Evolutionary conservation across 2,797 vertebrate species (phyloP).

Genomic region (Allobates femoralis): DNA sequence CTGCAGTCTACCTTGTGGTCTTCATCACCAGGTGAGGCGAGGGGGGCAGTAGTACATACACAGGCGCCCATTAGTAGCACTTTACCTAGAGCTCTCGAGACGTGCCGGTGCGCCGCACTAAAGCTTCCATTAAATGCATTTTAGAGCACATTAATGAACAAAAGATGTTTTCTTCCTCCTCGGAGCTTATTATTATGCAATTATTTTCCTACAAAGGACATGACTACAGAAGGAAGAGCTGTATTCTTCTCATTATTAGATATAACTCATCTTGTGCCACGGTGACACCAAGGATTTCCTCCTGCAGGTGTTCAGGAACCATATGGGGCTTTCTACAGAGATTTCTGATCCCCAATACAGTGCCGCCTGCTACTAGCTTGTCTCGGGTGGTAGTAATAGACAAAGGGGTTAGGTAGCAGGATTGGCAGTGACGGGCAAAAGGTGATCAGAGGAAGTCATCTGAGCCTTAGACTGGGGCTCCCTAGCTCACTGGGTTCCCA

Average conservation of each 20-base stretch:
- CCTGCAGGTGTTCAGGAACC: too few relatives aligned
- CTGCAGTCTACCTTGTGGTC: neutral
- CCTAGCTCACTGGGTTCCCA: too few relatives aligned
- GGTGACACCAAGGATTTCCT: neutral
- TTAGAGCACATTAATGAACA: conserved; percentile 12
- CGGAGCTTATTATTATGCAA: neutral
- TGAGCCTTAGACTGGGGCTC: too few relatives aligned
- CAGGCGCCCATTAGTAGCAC: neutral
- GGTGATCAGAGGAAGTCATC: too few relatives aligned
- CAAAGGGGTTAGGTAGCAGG: too few relatives aligned
- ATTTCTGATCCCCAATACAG: too few relatives aligned
- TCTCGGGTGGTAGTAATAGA: too few relatives aligned
- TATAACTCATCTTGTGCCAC: neutral
- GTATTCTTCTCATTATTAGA: neutral
- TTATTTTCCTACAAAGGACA: conserved; percentile 24
- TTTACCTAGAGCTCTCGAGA: neutral
- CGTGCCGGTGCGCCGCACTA: neutral
- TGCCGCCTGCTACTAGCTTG: too few relatives aligned
- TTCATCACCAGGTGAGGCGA: neutral
- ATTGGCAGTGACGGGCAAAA: too few relatives aligned
- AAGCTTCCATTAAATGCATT: conserved; percentile 21
- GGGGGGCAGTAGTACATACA: neutral
- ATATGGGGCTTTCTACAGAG: too few relatives aligned
- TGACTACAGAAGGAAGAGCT: neutral
- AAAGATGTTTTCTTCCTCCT: conserved; percentile 1